phyloP scores from a whole-genome alignment of 1,140 invertebrate genomes.

The Drosophila yakuba region DNA sequence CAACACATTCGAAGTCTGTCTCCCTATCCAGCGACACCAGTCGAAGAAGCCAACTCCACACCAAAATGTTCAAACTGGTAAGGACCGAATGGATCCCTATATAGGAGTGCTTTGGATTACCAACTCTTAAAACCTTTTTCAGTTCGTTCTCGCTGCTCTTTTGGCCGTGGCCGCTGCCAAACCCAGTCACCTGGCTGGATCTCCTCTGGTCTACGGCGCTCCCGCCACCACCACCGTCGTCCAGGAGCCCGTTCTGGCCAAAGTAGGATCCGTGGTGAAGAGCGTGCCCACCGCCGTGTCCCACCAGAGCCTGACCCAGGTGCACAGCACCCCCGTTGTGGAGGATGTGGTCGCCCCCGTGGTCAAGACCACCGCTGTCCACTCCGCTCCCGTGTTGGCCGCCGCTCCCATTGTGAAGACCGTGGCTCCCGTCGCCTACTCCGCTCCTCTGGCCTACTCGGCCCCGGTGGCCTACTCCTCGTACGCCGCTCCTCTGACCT shows the following conservation, averaged over 20 bases:
- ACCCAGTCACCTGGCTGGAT: constrained; percentile 82
- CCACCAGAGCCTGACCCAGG: constrained; percentile 85
- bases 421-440: constrained; percentile 40
- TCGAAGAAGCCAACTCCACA: constrained; percentile 56
- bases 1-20: constrained; percentile 59
- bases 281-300: constrained; percentile 85
- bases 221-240: constrained; percentile 52
- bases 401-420: constrained; percentile 39
- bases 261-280: constrained; percentile 77
- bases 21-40: constrained; percentile 56
- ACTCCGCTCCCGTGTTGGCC: constrained; percentile 49
- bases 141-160: constrained; percentile 87
- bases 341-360: constrained; percentile 76
- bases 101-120: constrained; percentile 1
- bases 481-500: constrained; percentile 50
- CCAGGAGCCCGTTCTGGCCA: constrained; percentile 71
- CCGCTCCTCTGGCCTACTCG: constrained; percentile 46
- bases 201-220: constrained; percentile 65
- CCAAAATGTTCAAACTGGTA: constrained; percentile 85
- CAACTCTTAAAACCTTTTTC: constrained; percentile 5
- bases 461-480: constrained; percentile 41
- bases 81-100: constrained; percentile 15
- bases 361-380: constrained; percentile 70
- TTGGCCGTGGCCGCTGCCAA: constrained; percentile 86
- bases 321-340: constrained; percentile 66